Conservation (phyloP, 2,888 invertebrate species). For the Frankliniella fusca region DNA sequence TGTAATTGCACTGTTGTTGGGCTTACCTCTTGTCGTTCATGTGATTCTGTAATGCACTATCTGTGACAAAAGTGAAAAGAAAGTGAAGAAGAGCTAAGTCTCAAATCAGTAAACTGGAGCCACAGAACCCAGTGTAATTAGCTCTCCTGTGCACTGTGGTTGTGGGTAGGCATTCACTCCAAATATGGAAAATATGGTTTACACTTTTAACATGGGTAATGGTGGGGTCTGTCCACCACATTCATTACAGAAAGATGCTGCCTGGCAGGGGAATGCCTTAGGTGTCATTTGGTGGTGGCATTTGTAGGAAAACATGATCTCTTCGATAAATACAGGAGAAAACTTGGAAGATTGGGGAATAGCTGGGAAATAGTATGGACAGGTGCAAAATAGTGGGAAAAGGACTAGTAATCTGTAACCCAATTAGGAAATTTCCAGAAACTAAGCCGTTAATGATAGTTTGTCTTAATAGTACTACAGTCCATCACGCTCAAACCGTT, state of each 20-base stretch:
- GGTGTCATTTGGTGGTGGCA: too few relatives aligned
- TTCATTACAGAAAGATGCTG: neutral
- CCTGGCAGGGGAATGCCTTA: too few relatives aligned
- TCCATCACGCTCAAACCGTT: too few relatives aligned
- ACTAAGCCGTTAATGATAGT: too few relatives aligned
- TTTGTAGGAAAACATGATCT: too few relatives aligned
- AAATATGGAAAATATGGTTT: constrained; percentile 34
- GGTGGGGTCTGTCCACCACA: neutral
- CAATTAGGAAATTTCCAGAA: too few relatives aligned
- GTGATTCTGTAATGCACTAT: neutral
- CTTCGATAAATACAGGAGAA: too few relatives aligned
- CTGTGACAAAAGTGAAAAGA: constrained; percentile 26
- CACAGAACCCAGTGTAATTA: constrained; percentile 27
- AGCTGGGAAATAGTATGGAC: too few relatives aligned
- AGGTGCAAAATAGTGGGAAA: too few relatives aligned
- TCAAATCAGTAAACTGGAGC: neutral
- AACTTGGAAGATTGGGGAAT: too few relatives aligned
- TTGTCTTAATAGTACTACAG: too few relatives aligned
- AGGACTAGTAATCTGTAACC: too few relatives aligned
- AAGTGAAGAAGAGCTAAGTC: neutral
- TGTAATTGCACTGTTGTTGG: constrained; percentile 2
- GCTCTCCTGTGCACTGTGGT: constrained; percentile 27
- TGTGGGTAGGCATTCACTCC: constrained; percentile 6
- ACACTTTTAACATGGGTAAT: constrained; percentile 23
- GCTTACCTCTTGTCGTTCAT: neutral